These are phyloP conservation scores for Melanostoma mellinum DNA, from an alignment of 2,888 invertebrate species.

Conservation along the genomic window DNA sequence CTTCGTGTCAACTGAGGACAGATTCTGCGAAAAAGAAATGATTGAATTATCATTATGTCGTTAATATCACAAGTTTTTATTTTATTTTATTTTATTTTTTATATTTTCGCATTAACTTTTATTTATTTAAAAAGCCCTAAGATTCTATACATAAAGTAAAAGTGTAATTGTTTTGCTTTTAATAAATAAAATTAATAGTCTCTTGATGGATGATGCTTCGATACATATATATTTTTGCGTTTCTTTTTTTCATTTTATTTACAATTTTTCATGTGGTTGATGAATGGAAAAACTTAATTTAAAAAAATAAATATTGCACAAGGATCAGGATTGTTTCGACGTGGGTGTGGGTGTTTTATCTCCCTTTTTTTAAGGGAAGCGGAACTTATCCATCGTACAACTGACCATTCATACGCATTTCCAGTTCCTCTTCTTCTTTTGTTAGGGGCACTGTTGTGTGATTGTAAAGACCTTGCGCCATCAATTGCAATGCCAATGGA, in stretches of 20 bases:
- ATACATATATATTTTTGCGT: not conserved
- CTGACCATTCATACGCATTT: slow-evolving; percentile 83
- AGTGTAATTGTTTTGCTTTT: not conserved
- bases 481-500: slow-evolving; percentile 93
- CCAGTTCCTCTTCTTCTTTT: slow-evolving; percentile 88
- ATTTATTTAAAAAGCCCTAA: slow-evolving; percentile 10
- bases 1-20: not conserved
- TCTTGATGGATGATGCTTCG: slow-evolving; percentile 54
- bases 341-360: not conserved
- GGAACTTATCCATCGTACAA: slow-evolving; percentile 75
- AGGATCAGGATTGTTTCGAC: slow-evolving; percentile 57
- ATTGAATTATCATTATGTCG: slow-evolving; percentile 52
- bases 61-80: slow-evolving; percentile 70
- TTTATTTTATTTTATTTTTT: slow-evolving; percentile 14
- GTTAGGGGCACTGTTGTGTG: slow-evolving; percentile 90
- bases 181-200: slow-evolving; percentile 70
- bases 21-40: not conserved
- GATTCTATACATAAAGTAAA: slow-evolving; percentile 19
- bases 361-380: not conserved
- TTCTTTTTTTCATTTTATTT: slow-evolving; percentile 19
- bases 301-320: slow-evolving; percentile 67
- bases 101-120: not conserved
- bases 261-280: slow-evolving; percentile 28
- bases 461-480: slow-evolving; percentile 97
- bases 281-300: not conserved